phyloP scores from a whole-genome alignment of 2,888 invertebrate species.

The Isotomurus palustris region DNA sequence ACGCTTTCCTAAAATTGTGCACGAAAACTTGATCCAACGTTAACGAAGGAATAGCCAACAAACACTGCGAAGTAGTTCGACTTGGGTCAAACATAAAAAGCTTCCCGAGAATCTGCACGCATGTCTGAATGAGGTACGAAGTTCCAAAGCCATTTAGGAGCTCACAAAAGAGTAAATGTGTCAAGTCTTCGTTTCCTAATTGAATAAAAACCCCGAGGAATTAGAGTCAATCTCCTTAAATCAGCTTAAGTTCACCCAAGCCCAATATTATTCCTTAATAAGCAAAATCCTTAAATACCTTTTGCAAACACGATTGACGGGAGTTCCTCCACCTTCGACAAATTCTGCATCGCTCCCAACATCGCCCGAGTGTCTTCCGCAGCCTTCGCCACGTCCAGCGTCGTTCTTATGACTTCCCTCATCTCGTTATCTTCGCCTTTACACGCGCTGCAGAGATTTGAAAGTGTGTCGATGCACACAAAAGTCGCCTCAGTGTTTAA shows the following conservation, averaged over 20 bases:
- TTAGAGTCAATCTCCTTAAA: too few species aligned
- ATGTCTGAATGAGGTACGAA: conserved; percentile 42
- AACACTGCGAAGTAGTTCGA: conserved; percentile 44
- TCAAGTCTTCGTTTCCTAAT: conserved; percentile 44
- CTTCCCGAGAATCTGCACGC: conserved; percentile 42
- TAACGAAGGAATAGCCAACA: conserved; percentile 42
- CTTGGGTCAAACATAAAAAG: conserved; percentile 41
- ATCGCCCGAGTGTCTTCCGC: conserved; percentile 45
- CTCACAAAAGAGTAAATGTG: conserved; percentile 45
- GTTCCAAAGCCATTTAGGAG: conserved; percentile 45
- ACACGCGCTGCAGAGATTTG: conserved; percentile 39
- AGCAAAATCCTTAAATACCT: conserved; percentile 17
- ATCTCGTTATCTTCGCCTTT: conserved; percentile 46
- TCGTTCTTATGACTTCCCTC: conserved; percentile 45
- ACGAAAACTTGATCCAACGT: conserved; percentile 41
- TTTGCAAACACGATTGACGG: conserved; percentile 45
- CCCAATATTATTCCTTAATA: not conserved
- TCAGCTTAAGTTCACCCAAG: not conserved
- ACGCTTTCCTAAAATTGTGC: conserved; percentile 45
- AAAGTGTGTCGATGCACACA: conserved; percentile 41
- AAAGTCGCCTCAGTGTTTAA: conserved; percentile 44
- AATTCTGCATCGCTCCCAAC: conserved; percentile 43
- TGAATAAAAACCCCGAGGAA: too few species aligned
- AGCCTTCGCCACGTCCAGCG: conserved; percentile 45
- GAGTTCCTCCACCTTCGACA: conserved; percentile 42